These are phyloP conservation scores for Enteromius paludinosus DNA, from an alignment of 2,797 vertebrate species.

Conservation along the genomic window DNA sequence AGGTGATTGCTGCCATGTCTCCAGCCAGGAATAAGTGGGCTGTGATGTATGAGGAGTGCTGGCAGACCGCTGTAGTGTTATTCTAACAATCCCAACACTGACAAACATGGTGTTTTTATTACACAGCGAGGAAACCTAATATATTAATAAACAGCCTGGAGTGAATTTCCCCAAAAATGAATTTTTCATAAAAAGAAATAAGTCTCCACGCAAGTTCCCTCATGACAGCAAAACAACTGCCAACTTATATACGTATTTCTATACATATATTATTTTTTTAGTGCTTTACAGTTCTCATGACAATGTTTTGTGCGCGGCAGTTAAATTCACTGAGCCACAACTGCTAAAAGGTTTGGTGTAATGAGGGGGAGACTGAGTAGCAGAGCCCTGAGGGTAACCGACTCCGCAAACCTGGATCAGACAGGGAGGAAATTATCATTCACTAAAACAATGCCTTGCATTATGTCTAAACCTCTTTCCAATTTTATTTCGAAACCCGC, in stretches of 20 bases:
- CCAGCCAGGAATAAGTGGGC: conserved; percentile 56
- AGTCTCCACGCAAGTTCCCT: conserved; percentile 68
- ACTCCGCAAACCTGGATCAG: conserved; percentile 39
- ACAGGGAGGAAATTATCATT: conserved; percentile 61
- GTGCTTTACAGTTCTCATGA: conserved; percentile 70
- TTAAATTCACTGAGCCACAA: conserved; percentile 54
- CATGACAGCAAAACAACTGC: conserved; percentile 63
- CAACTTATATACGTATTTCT: conserved; percentile 49
- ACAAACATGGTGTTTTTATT: conserved; percentile 71
- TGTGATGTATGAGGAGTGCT: conserved; percentile 56
- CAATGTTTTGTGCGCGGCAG: conserved; percentile 49
- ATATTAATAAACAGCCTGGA: conserved; percentile 74
- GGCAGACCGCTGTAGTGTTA: conserved; percentile 62
- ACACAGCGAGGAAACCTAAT: conserved; percentile 73
- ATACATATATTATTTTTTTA: conserved; percentile 43
- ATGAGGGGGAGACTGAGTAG: conserved; percentile 55
- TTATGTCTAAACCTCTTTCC: conserved; percentile 49
- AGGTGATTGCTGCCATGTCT: conserved; percentile 59
- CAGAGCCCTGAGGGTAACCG: conserved; percentile 22
- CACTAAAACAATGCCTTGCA: conserved; percentile 47
- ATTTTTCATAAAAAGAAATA: conserved; percentile 77
- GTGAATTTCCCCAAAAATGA: conserved; percentile 67
- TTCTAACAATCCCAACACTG: conserved; percentile 55
- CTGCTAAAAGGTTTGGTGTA: conserved; percentile 66
- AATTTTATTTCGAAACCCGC: conserved; percentile 44